Base-by-base conservation (phyloP, 2,113 vertebrate species). In the Otocyon megalotis region DNA sequence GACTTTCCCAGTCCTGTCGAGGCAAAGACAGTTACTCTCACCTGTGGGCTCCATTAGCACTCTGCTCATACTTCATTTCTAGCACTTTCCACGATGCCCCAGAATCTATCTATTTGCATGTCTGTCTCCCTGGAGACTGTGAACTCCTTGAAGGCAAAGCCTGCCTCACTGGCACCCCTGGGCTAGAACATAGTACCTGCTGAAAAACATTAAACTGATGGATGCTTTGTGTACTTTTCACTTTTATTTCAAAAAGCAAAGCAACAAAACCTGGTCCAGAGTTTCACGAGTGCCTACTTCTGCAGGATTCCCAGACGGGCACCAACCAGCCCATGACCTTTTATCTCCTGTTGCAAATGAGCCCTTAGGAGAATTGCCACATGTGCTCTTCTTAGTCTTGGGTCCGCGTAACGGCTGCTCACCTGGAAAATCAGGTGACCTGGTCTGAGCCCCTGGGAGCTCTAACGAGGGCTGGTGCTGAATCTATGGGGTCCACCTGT, bases 321-420 rank as follows among this genome's bases (percentile, higher is more conserved):
- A 2, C 35, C 5, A 2, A 2, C 35, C 5, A 2, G 30, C 28
- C 5, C 8, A 43, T 0, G 5, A 4, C 1, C 3, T 8, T 37
- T n/a, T n/a, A 43, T 43, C 28, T 35, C 35, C 28, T 26, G 62
- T 15, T 62, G n/a, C 43, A 56, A 54, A 79, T 24, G 30, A n/a
- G 50, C 67, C 30, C 67, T 58, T 2, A 9, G 35, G 32, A 58
- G 50, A 85, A 17, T 15, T 2, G 60, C 2, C 20, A 0, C 1
- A 1, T 1, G 9, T 16, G 11, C 5, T 54, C 67, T 13, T 54
- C 74, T n/a, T 5, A 43, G 14, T 26, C 37, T 48, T 65, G 30
- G 0, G 8, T 13, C 58, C 24, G 8, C 0, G 2, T 56, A 6
- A 15, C 9, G 24, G 22, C 32, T 4, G 16, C 37, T 12, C 71